These are phyloP conservation scores for Nasonia longicornis DNA, from an alignment of 1,140 invertebrate species.

Conservation along the genomic window DNA sequence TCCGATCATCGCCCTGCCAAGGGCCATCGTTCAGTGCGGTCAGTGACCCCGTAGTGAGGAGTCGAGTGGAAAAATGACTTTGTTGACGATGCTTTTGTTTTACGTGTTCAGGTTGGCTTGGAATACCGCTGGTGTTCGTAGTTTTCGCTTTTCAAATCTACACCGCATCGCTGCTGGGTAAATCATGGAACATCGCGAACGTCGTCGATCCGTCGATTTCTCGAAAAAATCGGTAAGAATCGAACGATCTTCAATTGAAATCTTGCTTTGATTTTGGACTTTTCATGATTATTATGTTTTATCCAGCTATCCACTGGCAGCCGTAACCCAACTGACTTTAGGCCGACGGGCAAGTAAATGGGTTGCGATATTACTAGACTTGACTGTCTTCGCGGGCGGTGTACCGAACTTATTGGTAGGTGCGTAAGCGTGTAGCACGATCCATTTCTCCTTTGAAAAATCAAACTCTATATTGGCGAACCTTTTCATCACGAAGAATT, in stretches of 20 bases:
- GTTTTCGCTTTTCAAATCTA: conserved; percentile 81
- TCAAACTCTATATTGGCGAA: too few species aligned
- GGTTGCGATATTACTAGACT: conserved; percentile 77
- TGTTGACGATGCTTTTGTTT: conserved; percentile 45
- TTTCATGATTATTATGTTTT: conserved; percentile 9
- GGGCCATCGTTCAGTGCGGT: conserved; percentile 80
- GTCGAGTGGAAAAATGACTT: conserved; percentile 15
- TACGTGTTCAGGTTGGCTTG: conserved; percentile 75
- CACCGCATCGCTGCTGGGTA: conserved; percentile 78
- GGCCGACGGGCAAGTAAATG: conserved; percentile 71
- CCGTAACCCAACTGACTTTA: conserved; percentile 80
- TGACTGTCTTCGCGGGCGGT: conserved; percentile 80
- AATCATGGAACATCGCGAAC: conserved; percentile 81
- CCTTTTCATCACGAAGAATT: neutral
- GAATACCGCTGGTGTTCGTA: conserved; percentile 75
- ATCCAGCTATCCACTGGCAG: conserved; percentile 79
- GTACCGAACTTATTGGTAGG: conserved; percentile 83
- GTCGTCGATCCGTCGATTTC: conserved; percentile 76
- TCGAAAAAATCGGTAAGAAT: conserved; percentile 73
- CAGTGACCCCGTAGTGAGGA: neutral
- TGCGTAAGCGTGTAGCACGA: conserved; percentile 59
- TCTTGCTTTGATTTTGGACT: neutral
- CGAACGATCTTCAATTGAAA: neutral
- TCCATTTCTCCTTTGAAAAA: neutral
- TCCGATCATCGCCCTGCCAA: conserved; percentile 80